Evolutionary conservation across 1,140 invertebrate species (phyloP), one percentile per base, ranked within the genome.

Genomic region (Bombus picipes): DNA sequence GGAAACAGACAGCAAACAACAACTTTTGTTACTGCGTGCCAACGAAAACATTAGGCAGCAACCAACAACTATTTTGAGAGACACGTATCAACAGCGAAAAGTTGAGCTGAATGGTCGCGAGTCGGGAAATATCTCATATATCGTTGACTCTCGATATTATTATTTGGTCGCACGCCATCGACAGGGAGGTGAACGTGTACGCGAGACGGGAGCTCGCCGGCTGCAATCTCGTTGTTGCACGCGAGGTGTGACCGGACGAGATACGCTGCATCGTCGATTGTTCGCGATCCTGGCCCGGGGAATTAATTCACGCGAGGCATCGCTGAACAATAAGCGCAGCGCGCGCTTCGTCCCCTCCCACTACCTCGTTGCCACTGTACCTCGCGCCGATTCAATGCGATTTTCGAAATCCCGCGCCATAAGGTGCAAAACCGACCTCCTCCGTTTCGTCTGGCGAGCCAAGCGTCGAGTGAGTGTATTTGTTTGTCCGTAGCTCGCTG

Each of bases 151-250:
- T 65, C 73, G 81, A 89, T 87, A 87, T 89, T 87, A 87, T 89
- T 90, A 90, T 84, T 90, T 81, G 66, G 28, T n/a, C 22, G 39
- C 13, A 47, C 53, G 15, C 47, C 47, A 39, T 25, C 47, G 28
- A 18, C 12, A 10, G n/a, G 12, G 39, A 32, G 28, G 8, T 6
- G 18, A 25, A 1, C 18, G 76, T 15, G 18, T 18, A 22, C 47
- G 47, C 72, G 72, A 89, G 70, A 83, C 80, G 59, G 18, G 68
- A 39, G 53, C 66, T 53, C 62, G 73, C 73, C 74, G 73, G 79
- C 80, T 90, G 89, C 89, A 91, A 91, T 91, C 90, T 91, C 90
- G 87, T 89, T 90, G 89, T 89, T 90, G 89, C 90, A 91, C 90
- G 87, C 90, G 83, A 87, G 87, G 90, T 91, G 90, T 91, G 90